phyloP scores from a whole-genome alignment of 2,797 vertebrate species.

The Bovichtus diacanthus region DNA sequence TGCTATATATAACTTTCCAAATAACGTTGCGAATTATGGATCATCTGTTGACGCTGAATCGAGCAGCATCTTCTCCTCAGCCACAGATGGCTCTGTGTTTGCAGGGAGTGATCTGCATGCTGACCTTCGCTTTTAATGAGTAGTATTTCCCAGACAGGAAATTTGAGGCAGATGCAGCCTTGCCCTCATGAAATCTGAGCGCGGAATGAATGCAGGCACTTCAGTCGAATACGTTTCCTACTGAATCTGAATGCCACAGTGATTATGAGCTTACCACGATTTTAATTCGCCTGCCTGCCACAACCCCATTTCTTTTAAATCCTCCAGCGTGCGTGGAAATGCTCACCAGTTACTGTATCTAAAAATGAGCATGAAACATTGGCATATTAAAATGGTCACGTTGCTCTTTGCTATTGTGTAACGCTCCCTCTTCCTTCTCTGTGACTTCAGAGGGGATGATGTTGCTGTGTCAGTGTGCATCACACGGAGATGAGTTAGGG shows the following conservation, averaged over 20 bases:
- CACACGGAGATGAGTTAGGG: conserved; percentile 15
- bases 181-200: conserved; percentile 26
- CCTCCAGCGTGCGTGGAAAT: conserved; percentile 52
- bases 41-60: conserved; percentile 11
- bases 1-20: neutral
- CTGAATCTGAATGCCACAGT: conserved; percentile 62
- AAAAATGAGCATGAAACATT: neutral
- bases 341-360: conserved; percentile 12
- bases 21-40: conserved; percentile 7
- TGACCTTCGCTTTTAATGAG: conserved; percentile 70
- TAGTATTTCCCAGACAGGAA: conserved; percentile 46
- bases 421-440: neutral
- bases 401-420: neutral
- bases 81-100: conserved; percentile 35
- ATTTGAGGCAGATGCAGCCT: conserved; percentile 48
- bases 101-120: conserved; percentile 34
- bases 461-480: conserved; percentile 22
- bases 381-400: neutral
- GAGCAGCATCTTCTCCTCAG: conserved; percentile 29
- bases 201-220: conserved; percentile 33
- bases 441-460: conserved; percentile 7
- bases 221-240: conserved; percentile 30
- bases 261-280: conserved; percentile 73
- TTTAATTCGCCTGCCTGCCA: conserved; percentile 63
- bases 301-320: conserved; percentile 61